Evolutionary conservation across 2,113 vertebrate species (phyloP).

Genomic region (Orientallactaga bullata): DNA sequence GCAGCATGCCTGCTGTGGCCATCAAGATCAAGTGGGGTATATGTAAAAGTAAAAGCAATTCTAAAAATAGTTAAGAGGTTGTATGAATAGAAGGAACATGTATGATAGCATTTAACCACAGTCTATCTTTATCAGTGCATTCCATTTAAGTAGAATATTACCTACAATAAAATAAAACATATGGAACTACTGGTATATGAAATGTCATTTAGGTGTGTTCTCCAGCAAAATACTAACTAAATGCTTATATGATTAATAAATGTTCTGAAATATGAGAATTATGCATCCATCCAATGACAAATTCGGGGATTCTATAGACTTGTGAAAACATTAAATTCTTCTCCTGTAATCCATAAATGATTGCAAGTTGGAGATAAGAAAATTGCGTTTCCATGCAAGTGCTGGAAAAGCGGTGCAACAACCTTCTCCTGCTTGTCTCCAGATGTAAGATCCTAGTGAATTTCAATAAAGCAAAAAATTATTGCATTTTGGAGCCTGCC

Average conservation of each 20-base stretch:
- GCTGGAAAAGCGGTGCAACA: background rate
- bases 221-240: background rate
- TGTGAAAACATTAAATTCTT: conserved; percentile 21
- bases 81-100: background rate
- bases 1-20: background rate
- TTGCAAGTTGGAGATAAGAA: background rate
- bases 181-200: background rate
- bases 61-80: background rate
- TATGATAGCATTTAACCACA: background rate
- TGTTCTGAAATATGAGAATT: background rate
- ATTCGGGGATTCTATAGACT: background rate
- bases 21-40: background rate
- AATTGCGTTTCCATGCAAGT: background rate
- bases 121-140: background rate
- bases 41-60: background rate
- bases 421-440: background rate
- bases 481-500: background rate
- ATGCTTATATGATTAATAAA: background rate
- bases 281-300: background rate
- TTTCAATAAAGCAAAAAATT: background rate
- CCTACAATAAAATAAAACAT: background rate
- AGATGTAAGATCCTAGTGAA: background rate
- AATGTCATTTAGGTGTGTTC: background rate
- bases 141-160: background rate
- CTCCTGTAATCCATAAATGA: background rate